A percentile compares a stretch with the other conserved stretches of the same genome.
phyloP scores from a whole-genome alignment of 2,888 invertebrate species.

The Scaptomyza caliginosa region DNA sequence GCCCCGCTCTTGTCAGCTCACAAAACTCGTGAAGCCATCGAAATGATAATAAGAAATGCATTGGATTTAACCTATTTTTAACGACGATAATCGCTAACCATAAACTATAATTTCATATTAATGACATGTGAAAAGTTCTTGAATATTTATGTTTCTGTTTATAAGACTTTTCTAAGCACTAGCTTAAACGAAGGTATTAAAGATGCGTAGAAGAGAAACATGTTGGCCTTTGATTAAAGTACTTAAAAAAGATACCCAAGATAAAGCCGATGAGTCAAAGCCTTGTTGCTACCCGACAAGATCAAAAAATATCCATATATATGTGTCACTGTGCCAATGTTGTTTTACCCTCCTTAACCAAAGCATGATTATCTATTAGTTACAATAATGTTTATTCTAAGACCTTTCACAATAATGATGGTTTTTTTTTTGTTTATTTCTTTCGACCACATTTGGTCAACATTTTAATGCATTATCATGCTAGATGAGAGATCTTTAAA shows the following conservation, averaged over 20 bases:
- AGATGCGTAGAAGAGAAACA: too few relatives aligned
- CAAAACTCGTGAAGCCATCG: constrained; percentile 10
- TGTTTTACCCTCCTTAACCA: background rate
- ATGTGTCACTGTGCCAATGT: constrained; percentile 6
- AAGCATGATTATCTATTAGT: constrained; percentile 10
- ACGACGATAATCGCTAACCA: background rate
- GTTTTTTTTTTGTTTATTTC: background rate
- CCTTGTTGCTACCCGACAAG: background rate
- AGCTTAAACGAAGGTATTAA: background rate
- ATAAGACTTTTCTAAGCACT: background rate
- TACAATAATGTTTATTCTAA: constrained; percentile 14
- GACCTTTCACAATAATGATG: background rate
- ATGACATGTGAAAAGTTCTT: constrained; percentile 3
- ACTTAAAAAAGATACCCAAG: background rate
- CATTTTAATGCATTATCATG: constrained; percentile 27
- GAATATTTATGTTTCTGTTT: too few relatives aligned
- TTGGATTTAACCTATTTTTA: constrained; percentile 26
- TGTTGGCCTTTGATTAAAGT: too few relatives aligned
- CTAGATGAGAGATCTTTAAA: constrained; percentile 22
- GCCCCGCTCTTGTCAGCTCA: constrained; percentile 15
- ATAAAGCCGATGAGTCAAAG: background rate
- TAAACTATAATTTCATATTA: background rate
- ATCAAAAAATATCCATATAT: background rate
- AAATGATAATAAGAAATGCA: background rate
- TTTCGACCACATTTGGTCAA: background rate